Base-by-base conservation (phyloP, 2,888 invertebrate genomes). In the Meliscaeva auricollis region DNA sequence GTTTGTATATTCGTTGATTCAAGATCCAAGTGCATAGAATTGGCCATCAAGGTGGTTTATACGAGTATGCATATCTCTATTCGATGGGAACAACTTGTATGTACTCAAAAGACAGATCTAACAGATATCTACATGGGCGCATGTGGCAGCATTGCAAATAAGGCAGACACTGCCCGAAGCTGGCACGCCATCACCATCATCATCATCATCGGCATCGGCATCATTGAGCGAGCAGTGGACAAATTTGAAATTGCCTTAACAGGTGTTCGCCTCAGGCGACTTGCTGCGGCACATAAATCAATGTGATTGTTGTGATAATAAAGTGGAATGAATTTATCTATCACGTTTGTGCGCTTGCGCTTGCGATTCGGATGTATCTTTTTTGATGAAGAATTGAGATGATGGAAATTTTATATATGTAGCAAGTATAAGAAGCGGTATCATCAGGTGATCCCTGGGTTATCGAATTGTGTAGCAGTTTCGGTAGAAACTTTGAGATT, bases 241-340 rank as follows among this genome's bases (percentile, higher is more conserved):
- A 85, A 85, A 85, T 85, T 85, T 77, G 80, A 76, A 77, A 62
- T 77, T 73, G 50, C 69, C 85, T 76, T 69, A 85, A 77, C 85
- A 85, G 85, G 85, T 85, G 85, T 77, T 77, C 84, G 44, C 80
- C 54, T 38, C 73, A 73, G 76, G 76, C 81, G 76, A 68, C 52
- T 64, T 50, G 44, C 73, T 38, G 20, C 54, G 68, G 56, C 68
- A 26, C 46, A 85, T 81, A 85, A 85, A 85, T 85, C 85, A 81
- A 64, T 73, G n/a, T 46, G 68, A 73, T 73, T 85, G 81, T 81
- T 38, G 38, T 38, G 81, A 73, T 85, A 76, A 76, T 85, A 81
- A 77, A 85, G 52, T 81, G 72, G 73, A 81, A 77, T 81, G 60
- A 75, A 85, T 85, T 85, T 85, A 81, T 81, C 81, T 85, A 54